Percentiles rank a stretch among this genome's conserved stretches.
Conservation (phyloP, 2,888 invertebrate genomes). For the Brassicogethes aeneus region DNA sequence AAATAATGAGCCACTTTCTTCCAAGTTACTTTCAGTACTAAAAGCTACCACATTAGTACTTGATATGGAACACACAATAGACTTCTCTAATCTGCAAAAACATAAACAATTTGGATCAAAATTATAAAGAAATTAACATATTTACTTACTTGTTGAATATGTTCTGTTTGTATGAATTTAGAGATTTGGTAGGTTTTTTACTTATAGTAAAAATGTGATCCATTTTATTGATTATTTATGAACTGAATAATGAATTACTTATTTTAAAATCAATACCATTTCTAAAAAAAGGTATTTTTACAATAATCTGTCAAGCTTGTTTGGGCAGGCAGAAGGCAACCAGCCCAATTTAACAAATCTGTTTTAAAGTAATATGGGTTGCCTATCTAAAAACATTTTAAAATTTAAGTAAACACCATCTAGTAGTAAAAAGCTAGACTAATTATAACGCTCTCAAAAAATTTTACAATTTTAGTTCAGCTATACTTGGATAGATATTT, state of each 20-base stretch:
- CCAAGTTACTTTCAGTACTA: constrained; percentile 66
- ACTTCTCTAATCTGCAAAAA: constrained; percentile 35
- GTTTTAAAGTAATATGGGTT: too few relatives aligned
- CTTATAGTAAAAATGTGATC: constrained; percentile 33
- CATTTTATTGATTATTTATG: constrained; percentile 17
- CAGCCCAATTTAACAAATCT: too few relatives aligned
- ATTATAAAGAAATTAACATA: not conserved
- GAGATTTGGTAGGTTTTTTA: constrained; percentile 24
- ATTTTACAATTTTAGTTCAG: too few relatives aligned
- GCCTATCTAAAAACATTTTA: too few relatives aligned
- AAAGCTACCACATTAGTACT: constrained; percentile 76
- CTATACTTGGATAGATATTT: too few relatives aligned
- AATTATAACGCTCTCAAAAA: too few relatives aligned
- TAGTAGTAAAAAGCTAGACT: too few relatives aligned
- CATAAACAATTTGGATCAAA: constrained; percentile 2
- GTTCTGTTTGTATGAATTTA: constrained; percentile 23
- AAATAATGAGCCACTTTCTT: constrained; percentile 56
- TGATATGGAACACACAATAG: constrained; percentile 68
- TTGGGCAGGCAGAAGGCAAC: too few relatives aligned
- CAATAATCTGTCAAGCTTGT: too few relatives aligned
- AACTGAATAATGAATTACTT: not conserved
- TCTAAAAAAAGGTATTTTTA: too few relatives aligned
- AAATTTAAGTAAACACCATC: too few relatives aligned
- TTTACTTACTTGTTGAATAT: constrained; percentile 27
- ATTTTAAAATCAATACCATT: too few relatives aligned